phyloP scores from a whole-genome alignment of 1,140 invertebrate species.

The Zophobas morio region DNA sequence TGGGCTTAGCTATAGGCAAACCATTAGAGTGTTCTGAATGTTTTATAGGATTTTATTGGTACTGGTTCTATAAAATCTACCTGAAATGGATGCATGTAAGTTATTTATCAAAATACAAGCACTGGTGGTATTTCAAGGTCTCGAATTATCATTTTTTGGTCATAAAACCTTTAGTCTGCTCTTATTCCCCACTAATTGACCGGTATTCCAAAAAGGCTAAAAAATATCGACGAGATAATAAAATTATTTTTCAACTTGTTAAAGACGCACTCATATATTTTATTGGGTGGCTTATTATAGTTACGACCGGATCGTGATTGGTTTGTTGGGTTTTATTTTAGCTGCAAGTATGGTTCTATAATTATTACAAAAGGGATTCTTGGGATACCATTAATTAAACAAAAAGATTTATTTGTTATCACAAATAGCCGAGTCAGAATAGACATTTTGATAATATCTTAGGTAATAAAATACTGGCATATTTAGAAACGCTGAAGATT shows the following conservation, averaged over 20 bases:
- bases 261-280: slow-evolving; percentile 43
- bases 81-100: slow-evolving; percentile 56
- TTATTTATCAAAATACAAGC: slow-evolving; percentile 60
- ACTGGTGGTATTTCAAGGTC: slow-evolving; percentile 57
- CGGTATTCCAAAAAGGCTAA: slow-evolving; percentile 53
- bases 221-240: slow-evolving; percentile 51
- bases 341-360: slow-evolving; percentile 20
- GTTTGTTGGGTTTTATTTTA: slow-evolving; percentile 27
- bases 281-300: slow-evolving; percentile 45
- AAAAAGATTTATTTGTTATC: slow-evolving; percentile 60
- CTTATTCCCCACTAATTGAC: slow-evolving; percentile 57
- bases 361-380: slow-evolving; percentile 39
- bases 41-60: slow-evolving; percentile 52
- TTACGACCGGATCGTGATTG: slow-evolving; percentile 11
- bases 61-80: slow-evolving; percentile 57
- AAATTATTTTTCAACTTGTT: slow-evolving; percentile 54
- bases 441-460: slow-evolving; percentile 59
- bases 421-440: slow-evolving; percentile 61
- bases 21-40: slow-evolving; percentile 31
- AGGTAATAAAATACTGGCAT: slow-evolving; percentile 62
- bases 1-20: slow-evolving; percentile 12
- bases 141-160: slow-evolving; percentile 59
- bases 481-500: slow-evolving; percentile 60
- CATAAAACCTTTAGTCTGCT: slow-evolving; percentile 53
- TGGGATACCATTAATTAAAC: slow-evolving; percentile 60